Evolutionary conservation across 2,113 vertebrate species (phyloP).

Genomic region (Dicaeum eximium): DNA sequence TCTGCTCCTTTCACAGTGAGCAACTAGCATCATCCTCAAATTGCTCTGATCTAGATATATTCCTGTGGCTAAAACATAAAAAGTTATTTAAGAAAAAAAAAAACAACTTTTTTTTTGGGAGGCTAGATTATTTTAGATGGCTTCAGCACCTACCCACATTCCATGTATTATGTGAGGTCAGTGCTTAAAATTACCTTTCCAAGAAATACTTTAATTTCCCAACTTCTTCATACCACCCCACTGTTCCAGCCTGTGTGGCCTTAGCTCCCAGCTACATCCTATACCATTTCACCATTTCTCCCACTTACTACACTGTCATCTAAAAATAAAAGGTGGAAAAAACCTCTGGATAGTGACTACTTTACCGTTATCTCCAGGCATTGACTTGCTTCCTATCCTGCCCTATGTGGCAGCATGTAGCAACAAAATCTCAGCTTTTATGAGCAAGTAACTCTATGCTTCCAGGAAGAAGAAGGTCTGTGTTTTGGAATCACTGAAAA

Average conservation of each 20-base stretch:
- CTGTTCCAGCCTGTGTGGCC: background rate
- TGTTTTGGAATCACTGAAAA: background rate
- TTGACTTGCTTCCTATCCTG: background rate
- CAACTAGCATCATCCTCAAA: background rate
- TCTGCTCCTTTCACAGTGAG: background rate
- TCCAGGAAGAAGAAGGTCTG: background rate
- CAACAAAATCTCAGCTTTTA: background rate
- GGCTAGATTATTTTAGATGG: background rate
- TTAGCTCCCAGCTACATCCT: background rate
- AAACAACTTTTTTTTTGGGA: background rate
- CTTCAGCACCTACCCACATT: background rate
- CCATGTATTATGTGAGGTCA: background rate
- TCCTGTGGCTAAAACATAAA: background rate
- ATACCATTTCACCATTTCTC: background rate
- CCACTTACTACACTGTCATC: background rate
- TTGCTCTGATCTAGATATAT: background rate
- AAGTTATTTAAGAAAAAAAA: background rate
- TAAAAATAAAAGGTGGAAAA: background rate
- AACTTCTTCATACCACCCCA: background rate
- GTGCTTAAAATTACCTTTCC: background rate
- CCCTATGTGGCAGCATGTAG: background rate
- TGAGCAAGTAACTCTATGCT: background rate
- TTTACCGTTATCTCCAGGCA: background rate
- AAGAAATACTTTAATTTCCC: background rate
- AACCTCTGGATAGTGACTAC: background rate